Percentiles rank a stretch among this genome's conserved stretches.
Conservation (phyloP, 2,888 invertebrate genomes). For the Scaptomyza parva region DNA sequence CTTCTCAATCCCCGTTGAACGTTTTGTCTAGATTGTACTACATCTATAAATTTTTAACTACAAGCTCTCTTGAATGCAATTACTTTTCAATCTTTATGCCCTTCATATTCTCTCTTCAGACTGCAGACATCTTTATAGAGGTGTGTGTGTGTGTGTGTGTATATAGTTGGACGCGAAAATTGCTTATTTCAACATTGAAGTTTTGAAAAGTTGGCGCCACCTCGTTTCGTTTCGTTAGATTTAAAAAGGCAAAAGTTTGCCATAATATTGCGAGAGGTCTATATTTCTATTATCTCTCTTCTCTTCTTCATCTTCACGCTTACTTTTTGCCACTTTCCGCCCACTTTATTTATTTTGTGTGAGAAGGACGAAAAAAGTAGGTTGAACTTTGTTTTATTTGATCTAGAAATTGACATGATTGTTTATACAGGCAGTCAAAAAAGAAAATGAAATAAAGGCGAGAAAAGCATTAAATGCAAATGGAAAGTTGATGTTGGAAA, state of each 20-base stretch:
- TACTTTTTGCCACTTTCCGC: conserved; percentile 43
- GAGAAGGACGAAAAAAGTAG: conserved; percentile 28
- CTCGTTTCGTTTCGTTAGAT: conserved; percentile 54
- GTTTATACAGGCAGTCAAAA: conserved; percentile 63
- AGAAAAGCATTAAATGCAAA: conserved; percentile 21
- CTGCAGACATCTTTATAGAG: conserved; percentile 19
- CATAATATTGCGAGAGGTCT: conserved; percentile 66
- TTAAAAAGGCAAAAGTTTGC: conserved; percentile 67
- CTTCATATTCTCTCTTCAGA: conserved; percentile 22
- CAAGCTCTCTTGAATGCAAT: conserved; percentile 79
- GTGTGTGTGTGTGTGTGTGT: conserved; percentile 17
- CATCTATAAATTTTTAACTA: conserved; percentile 78
- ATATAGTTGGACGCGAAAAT: conserved; percentile 69
- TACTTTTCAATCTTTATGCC: conserved; percentile 77
- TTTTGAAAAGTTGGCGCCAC: conserved; percentile 65
- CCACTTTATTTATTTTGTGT: conserved; percentile 47
- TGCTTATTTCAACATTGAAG: conserved; percentile 79
- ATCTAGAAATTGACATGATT: conserved; percentile 76
- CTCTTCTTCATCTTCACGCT: conserved; percentile 16
- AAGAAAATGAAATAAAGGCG: background rate
- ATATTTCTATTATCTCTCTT: conserved; percentile 47
- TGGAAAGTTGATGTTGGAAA: conserved; percentile 40
- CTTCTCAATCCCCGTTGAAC: conserved; percentile 1
- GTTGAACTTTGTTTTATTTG: conserved; percentile 74
- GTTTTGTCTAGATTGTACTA: conserved; percentile 57